These are phyloP conservation scores for Chironomus striatipennis DNA, from an alignment of 1,140 invertebrate species.

Conservation along the genomic window DNA sequence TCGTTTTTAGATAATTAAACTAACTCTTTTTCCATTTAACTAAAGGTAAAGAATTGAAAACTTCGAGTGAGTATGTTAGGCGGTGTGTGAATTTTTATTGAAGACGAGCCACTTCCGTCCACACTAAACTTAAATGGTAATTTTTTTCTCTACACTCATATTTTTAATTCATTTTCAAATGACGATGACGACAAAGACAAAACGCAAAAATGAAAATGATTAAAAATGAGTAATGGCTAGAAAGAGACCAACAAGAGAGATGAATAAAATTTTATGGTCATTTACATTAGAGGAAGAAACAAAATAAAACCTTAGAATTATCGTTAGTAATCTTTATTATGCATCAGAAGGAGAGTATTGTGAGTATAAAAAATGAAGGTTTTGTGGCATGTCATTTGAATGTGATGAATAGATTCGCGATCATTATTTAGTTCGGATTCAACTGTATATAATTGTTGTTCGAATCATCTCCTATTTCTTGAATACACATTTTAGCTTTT, in stretches of 20 bases:
- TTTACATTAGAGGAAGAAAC: slow-evolving; percentile 12
- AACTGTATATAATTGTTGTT: no score
- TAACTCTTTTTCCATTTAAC: not conserved
- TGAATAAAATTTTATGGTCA: slow-evolving; percentile 18
- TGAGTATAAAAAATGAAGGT: no score
- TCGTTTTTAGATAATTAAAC: not conserved
- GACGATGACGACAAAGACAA: not conserved
- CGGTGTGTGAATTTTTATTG: not conserved
- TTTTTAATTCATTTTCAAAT: not conserved
- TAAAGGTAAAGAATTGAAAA: not conserved
- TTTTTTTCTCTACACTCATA: not conserved
- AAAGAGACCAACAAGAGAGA: not conserved
- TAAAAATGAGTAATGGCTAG: not conserved
- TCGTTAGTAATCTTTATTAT: slow-evolving; percentile 18
- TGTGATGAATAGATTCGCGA: no score
- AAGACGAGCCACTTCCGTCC: slow-evolving; percentile 19
- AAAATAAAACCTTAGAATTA: slow-evolving; percentile 1
- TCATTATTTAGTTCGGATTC: no score
- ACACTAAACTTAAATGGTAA: not conserved
- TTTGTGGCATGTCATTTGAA: no score
- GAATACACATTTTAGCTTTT: no score
- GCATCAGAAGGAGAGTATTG: no score
- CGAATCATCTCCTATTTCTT: no score
- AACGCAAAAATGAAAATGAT: not conserved
- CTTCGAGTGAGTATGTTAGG: not conserved